These are phyloP conservation scores for Yponomeuta evonymella DNA, from an alignment of 2,888 invertebrate species.

Conservation along the genomic window DNA sequence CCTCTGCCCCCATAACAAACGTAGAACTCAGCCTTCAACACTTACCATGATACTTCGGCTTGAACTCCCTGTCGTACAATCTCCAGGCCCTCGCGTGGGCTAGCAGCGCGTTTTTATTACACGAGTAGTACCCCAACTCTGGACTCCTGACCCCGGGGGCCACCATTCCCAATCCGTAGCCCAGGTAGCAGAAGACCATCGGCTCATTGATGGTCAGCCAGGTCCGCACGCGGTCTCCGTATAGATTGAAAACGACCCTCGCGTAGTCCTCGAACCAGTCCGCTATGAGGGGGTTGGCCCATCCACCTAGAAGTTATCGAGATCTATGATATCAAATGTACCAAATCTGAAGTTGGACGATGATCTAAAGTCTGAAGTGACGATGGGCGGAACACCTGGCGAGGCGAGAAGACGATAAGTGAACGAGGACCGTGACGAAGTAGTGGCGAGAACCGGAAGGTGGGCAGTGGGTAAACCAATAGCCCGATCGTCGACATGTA, in stretches of 20 bases:
- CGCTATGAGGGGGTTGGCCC: slow-evolving; percentile 78
- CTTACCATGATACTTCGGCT: slow-evolving; percentile 61
- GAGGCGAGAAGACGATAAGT: too few species aligned
- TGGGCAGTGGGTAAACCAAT: too few species aligned
- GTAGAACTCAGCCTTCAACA: not conserved
- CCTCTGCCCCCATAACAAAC: not conserved
- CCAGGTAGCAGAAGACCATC: slow-evolving; percentile 45
- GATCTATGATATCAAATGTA: not conserved
- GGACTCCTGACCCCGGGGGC: slow-evolving; percentile 46
- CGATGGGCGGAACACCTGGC: too few species aligned
- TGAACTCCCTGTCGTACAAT: slow-evolving; percentile 75
- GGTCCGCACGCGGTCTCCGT: slow-evolving; percentile 76
- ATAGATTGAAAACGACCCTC: slow-evolving; percentile 68
- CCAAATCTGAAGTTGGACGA: not conserved
- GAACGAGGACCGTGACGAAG: too few species aligned
- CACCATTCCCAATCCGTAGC: slow-evolving; percentile 52
- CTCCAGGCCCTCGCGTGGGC: slow-evolving; percentile 81
- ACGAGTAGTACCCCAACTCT: slow-evolving; percentile 73
- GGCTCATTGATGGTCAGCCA: slow-evolving; percentile 88
- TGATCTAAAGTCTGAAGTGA: not conserved
- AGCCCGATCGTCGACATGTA: too few species aligned
- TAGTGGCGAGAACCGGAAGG: too few species aligned
- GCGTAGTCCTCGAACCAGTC: slow-evolving; percentile 80
- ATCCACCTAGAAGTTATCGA: slow-evolving; percentile 67
- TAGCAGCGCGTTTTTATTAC: slow-evolving; percentile 79